Conservation (phyloP, 2,797 vertebrate species). For the Anguilla anguilla region DNA sequence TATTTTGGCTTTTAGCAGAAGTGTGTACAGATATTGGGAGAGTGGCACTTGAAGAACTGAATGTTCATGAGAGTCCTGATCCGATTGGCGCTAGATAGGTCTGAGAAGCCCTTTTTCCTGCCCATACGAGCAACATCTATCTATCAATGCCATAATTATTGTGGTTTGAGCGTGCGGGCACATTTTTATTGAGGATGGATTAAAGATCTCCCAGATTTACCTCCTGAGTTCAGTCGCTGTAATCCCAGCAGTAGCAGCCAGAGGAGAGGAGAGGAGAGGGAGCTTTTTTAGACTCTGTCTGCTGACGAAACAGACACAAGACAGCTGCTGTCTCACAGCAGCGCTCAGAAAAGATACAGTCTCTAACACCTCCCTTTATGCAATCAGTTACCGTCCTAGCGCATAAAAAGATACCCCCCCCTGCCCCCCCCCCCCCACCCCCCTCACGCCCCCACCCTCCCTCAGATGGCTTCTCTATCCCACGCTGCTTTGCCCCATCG, state of each 20-base stretch:
- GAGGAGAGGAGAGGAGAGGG: neutral
- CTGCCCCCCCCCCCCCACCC: too few species aligned
- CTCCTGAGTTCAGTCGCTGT: neutral
- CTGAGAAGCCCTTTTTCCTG: too few species aligned
- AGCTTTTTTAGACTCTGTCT: neutral
- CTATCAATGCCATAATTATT: too few species aligned
- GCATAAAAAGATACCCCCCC: neutral
- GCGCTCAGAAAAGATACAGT: neutral
- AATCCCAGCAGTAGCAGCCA: neutral
- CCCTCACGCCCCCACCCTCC: neutral
- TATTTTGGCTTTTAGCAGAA: too few species aligned
- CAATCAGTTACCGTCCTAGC: neutral
- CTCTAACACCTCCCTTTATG: neutral
- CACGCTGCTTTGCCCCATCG: neutral
- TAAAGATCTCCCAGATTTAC: neutral
- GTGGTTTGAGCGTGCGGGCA: too few species aligned
- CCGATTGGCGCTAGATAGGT: too few species aligned
- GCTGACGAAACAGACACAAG: neutral
- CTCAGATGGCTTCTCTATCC: neutral
- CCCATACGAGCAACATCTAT: too few species aligned
- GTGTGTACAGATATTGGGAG: too few species aligned
- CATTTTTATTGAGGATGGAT: neutral
- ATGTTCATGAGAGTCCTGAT: too few species aligned
- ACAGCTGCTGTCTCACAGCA: neutral
- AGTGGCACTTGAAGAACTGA: too few species aligned